Base-by-base conservation (phyloP, 2,797 vertebrate genomes). In the Tenualosa thibaudeaui region DNA sequence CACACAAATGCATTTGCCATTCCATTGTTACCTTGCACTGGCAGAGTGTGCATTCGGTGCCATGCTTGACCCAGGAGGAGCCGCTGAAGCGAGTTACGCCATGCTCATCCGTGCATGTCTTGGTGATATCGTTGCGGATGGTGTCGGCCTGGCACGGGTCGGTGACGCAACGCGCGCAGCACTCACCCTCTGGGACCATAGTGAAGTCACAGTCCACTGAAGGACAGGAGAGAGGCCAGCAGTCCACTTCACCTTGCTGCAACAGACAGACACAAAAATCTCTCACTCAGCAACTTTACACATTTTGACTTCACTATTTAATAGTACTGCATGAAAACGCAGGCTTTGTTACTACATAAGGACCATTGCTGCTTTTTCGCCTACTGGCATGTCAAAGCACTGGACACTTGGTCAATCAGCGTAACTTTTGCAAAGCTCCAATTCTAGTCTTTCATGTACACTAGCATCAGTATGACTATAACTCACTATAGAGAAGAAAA, bases 191-290 rank as follows among this genome's bases (percentile, higher is more conserved):
- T 0, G 97, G 96, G 83, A 99, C 96, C 87, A 97, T 91, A 0
- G 97, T 99, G 92, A 99, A 99, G 89, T 99, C 98, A 87, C 98
- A 99, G 58, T 98, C 97, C 75, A 95, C 94, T 5, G 97, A 97
- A 0, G 97, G 98, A 93, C 98, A 99, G 0, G 96, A 95, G 93
- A 99, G 93, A 13, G 98, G 98, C 98, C 98, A 99, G 91, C 98
- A 99, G 92, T 99, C 98, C 89, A 99, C 98, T 92, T 99, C 97
- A 1, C 98, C 98, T 94, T 98, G 97, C 98, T 99, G 91, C 1
- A 84, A 62, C 46, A 22, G 51, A 82, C 31, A 83, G 26, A 43
- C 17, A 15, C 4, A 78, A 78, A 17, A 54, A 86, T 78, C 53
- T 40, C 75, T 54, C 71, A 81, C 43, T 81, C 84, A 37, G 81